These are phyloP conservation scores for Cochlearius cochlearius DNA, from an alignment of 2,113 vertebrate species.

Conservation along the genomic window DNA sequence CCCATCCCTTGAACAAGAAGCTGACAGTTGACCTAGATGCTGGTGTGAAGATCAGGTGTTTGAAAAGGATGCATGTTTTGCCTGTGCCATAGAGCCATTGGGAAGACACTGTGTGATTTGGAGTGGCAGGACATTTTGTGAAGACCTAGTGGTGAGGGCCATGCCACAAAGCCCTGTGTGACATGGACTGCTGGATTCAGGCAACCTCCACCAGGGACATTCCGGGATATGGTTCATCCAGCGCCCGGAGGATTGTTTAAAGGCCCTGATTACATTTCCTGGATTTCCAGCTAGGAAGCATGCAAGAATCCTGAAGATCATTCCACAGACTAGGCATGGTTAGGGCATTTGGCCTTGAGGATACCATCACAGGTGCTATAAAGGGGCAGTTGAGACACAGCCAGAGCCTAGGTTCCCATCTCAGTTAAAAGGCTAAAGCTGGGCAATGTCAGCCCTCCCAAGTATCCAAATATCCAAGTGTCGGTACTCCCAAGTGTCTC, in stretches of 20 bases:
- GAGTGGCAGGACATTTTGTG: background rate
- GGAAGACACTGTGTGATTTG: background rate
- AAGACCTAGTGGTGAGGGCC: background rate
- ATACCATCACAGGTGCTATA: background rate
- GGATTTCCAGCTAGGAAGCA: background rate
- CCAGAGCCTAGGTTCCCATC: background rate
- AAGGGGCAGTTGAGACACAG: background rate
- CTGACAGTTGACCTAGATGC: background rate
- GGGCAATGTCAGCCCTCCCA: background rate
- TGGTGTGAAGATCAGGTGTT: background rate
- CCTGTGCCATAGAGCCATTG: background rate
- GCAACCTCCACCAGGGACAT: background rate
- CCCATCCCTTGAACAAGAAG: background rate
- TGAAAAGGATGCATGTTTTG: background rate
- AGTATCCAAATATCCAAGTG: too few relatives aligned
- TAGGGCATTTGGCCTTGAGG: background rate
- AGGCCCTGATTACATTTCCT: background rate
- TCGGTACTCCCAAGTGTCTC: background rate
- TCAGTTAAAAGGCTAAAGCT: background rate
- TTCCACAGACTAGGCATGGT: background rate
- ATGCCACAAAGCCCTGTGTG: background rate
- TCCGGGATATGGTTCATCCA: background rate
- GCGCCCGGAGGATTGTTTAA: background rate
- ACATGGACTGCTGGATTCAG: background rate
- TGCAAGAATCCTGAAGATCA: background rate